Percentiles rank a stretch among this genome's conserved stretches.
Evolutionary conservation across 2,888 invertebrate genomes (phyloP).

Genomic region (Piscicola geometra): DNA sequence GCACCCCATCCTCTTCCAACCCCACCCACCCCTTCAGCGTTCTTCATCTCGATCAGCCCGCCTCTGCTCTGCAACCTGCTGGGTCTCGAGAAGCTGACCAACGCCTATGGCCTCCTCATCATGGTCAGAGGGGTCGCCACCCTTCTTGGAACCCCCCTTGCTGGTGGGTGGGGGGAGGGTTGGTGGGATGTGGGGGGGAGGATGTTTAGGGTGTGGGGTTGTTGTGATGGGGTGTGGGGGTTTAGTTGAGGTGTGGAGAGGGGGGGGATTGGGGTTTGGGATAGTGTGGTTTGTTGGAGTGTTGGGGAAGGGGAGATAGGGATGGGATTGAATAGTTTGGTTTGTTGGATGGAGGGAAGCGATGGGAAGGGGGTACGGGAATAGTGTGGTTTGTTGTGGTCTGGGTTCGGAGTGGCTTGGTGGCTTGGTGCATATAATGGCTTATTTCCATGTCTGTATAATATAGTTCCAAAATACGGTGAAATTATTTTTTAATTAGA

Average conservation of each 20-base stretch:
- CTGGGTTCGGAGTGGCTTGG: no score
- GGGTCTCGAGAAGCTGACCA: constrained; percentile 89
- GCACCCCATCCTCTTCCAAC: no score
- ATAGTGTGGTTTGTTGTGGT: no score
- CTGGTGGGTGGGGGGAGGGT: constrained; percentile 61
- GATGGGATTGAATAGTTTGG: neutral
- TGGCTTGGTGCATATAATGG: no score
- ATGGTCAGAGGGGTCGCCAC: constrained; percentile 91
- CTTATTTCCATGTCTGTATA: no score
- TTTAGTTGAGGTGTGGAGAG: no score
- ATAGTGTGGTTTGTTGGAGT: neutral
- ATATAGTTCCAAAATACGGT: no score
- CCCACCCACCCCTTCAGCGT: neutral
- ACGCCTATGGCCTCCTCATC: constrained; percentile 91
- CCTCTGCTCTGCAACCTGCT: constrained; percentile 93
- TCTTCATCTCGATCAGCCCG: constrained; percentile 77
- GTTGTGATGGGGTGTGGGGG: neutral
- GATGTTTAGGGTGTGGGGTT: neutral
- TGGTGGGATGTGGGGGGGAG: neutral
- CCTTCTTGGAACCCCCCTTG: constrained; percentile 75
- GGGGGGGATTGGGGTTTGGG: no score
- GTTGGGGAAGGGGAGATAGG: no score
- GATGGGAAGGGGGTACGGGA: neutral
- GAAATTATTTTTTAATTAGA: no score
- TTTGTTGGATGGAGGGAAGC: neutral